phyloP scores from a whole-genome alignment of 2,888 invertebrate species.

The Sceliomorpha sp. region DNA sequence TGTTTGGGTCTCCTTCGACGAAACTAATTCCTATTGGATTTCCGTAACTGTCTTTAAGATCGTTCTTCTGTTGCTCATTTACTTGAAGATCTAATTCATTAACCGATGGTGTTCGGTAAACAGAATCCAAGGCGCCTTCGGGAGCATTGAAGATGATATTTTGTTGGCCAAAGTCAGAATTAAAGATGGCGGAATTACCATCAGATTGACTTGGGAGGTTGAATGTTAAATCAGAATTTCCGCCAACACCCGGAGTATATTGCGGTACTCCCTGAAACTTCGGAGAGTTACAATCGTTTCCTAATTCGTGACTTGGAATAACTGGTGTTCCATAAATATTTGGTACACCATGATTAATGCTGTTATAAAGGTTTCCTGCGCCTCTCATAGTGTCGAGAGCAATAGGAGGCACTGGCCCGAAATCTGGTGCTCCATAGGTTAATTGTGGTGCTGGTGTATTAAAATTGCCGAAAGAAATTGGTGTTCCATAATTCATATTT shows the following conservation, averaged over 20 bases:
- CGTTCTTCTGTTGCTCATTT: slow-evolving; percentile 62
- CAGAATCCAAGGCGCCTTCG: slow-evolving; percentile 39
- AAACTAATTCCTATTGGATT: slow-evolving; percentile 64
- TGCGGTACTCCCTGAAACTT: slow-evolving; percentile 50
- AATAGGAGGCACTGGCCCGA: slow-evolving; percentile 64
- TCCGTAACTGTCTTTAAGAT: slow-evolving; percentile 75
- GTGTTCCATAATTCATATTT: slow-evolving; percentile 74
- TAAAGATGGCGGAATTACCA: background rate
- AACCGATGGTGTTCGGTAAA: slow-evolving; percentile 60
- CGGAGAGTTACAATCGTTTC: slow-evolving; percentile 58
- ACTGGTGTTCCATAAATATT: slow-evolving; percentile 70
- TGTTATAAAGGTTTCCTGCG: slow-evolving; percentile 71
- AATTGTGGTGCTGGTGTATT: slow-evolving; percentile 74
- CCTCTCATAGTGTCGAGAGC: slow-evolving; percentile 62
- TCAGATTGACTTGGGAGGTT: slow-evolving; percentile 32
- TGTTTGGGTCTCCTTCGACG: slow-evolving; percentile 46
- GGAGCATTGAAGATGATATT: slow-evolving; percentile 41
- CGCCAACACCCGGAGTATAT: slow-evolving; percentile 31
- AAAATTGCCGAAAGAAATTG: slow-evolving; percentile 72
- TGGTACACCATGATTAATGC: slow-evolving; percentile 57
- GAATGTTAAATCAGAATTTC: slow-evolving; percentile 7
- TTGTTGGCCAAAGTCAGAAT: slow-evolving; percentile 21
- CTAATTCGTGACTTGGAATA: slow-evolving; percentile 34
- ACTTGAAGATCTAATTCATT: slow-evolving; percentile 68
- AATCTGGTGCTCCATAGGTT: slow-evolving; percentile 77